A percentile compares a stretch with the other conserved stretches of the same genome.
Conservation (phyloP, 37 sponge, comb jelly and placozoan species). For the Theonella swinhoei region DNA sequence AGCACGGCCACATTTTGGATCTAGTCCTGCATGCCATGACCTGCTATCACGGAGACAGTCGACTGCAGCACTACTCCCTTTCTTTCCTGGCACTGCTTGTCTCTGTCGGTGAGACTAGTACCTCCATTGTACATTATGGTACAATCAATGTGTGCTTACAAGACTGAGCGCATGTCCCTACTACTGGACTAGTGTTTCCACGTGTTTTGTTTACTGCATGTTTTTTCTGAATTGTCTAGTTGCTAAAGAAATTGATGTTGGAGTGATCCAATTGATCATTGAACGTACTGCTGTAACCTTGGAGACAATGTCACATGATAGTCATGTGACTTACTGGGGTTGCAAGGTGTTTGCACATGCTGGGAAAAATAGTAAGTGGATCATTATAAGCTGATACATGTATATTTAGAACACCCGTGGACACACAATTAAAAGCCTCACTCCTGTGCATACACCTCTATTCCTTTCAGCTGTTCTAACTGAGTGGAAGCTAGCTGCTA, state of each 20-base stretch:
- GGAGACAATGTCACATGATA: background rate
- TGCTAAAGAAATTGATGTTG: conserved; percentile 24
- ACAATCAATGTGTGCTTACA: too few relatives aligned
- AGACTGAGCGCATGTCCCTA: too few relatives aligned
- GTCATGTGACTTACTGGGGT: conserved; percentile 26
- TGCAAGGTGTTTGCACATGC: conserved; percentile 30
- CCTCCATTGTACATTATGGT: background rate
- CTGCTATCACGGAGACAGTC: background rate
- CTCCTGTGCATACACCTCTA: background rate
- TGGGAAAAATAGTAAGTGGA: conserved; percentile 9
- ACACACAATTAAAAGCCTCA: background rate
- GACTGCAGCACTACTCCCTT: conserved; percentile 31
- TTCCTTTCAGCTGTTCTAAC: conserved; percentile 16
- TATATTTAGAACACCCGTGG: background rate
- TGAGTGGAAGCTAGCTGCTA: conserved; percentile 17
- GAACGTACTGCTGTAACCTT: conserved; percentile 1
- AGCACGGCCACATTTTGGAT: conserved; percentile 26
- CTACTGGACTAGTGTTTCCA: too few relatives aligned
- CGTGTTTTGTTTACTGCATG: background rate
- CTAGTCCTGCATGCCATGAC: conserved; percentile 11
- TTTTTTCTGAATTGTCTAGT: conserved; percentile 26
- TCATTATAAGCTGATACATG: background rate
- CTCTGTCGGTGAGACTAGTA: conserved; percentile 22
- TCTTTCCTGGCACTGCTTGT: conserved; percentile 42
- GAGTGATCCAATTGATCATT: conserved; percentile 16